phyloP scores from a whole-genome alignment of 1,140 invertebrate species.

The silkworm (Bombyx mori) region DNA sequence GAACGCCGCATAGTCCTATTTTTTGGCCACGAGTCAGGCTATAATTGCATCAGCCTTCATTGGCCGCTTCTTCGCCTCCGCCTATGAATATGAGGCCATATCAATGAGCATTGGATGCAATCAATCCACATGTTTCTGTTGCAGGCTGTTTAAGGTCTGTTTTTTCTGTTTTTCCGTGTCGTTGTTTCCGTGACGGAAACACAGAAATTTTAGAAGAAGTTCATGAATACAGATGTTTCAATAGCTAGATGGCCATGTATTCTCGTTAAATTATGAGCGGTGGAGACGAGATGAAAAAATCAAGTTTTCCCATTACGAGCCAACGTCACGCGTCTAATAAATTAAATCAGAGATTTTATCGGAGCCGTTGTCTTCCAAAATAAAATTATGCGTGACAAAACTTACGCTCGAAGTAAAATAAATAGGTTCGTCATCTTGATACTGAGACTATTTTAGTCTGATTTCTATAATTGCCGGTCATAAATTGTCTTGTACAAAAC shows the following conservation, averaged over 20 bases:
- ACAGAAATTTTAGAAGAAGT: slow-evolving; percentile 24
- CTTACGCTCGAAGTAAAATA: slow-evolving; percentile 1
- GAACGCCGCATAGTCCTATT: slow-evolving; percentile 56
- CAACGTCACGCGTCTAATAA: slow-evolving; percentile 9
- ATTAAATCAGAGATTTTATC: slow-evolving; percentile 8
- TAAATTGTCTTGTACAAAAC: too few relatives aligned
- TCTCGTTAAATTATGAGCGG: slow-evolving; percentile 32
- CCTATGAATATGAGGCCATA: background rate
- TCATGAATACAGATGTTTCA: slow-evolving; percentile 40
- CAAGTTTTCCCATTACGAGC: slow-evolving; percentile 7
- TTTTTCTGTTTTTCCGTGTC: background rate
- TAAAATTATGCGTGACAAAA: background rate
- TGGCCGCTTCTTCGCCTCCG: slow-evolving; percentile 39
- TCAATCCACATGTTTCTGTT: background rate
- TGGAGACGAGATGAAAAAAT: slow-evolving; percentile 26
- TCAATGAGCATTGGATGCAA: background rate
- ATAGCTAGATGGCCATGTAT: slow-evolving; percentile 24
- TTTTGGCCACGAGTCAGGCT: slow-evolving; percentile 61
- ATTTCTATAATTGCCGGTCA: too few relatives aligned
- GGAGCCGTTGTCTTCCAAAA: background rate
- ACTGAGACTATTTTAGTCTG: too few relatives aligned
- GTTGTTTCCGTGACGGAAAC: slow-evolving; percentile 7
- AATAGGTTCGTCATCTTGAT: too few relatives aligned
- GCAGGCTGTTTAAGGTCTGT: too few relatives aligned
- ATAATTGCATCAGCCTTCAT: slow-evolving; percentile 54